Evolutionary conservation across 2,888 invertebrate genomes (phyloP).

Genomic region (Mythimna albipuncta): DNA sequence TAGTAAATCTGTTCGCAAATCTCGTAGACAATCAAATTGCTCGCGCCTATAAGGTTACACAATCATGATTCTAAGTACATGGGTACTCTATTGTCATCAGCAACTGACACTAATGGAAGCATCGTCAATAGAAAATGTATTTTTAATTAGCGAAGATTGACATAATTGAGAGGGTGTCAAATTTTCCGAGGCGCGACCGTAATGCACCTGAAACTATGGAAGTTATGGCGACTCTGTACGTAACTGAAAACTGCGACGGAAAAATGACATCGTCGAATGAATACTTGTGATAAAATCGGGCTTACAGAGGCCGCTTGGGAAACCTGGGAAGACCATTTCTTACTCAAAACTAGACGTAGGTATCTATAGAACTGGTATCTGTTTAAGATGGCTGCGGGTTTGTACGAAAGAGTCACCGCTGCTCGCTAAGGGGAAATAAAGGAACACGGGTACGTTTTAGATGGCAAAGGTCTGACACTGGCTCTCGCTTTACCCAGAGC

Average conservation of each 20-base stretch:
- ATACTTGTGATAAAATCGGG: background rate
- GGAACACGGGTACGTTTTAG: no score
- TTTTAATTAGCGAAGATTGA: background rate
- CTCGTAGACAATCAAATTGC: conserved; percentile 36
- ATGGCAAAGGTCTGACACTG: no score
- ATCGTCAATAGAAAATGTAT: background rate
- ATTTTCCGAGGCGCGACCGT: no score
- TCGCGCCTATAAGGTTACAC: conserved; percentile 33
- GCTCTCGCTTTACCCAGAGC: no score
- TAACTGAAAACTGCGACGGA: background rate
- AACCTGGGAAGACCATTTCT: background rate
- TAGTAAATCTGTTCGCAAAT: conserved; percentile 37
- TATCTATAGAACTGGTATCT: no score
- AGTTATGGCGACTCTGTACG: background rate
- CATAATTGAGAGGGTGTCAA: background rate
- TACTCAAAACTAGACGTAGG: no score
- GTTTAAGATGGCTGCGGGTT: no score
- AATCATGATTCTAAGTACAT: conserved; percentile 9
- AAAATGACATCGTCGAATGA: background rate
- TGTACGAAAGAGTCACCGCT: no score
- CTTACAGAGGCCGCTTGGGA: background rate
- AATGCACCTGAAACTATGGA: background rate
- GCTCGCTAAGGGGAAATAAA: no score
- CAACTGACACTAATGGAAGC: conserved; percentile 6
- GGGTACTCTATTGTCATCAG: conserved; percentile 23